Evolutionary conservation across 2,888 invertebrate species (phyloP), one percentile per base, ranked within the genome.

Genomic region (Campoplex nolae): DNA sequence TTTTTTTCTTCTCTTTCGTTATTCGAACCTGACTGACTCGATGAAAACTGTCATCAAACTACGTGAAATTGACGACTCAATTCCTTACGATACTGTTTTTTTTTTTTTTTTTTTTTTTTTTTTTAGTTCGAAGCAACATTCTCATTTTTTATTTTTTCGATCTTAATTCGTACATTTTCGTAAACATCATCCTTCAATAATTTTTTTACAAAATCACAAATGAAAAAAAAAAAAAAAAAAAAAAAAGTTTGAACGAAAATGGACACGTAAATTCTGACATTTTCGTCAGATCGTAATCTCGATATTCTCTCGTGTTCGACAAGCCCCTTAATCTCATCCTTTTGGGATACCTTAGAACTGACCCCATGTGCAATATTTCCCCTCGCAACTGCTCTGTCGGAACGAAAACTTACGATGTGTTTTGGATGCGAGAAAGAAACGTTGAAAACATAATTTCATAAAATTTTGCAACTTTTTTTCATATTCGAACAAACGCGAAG

Each of bases 271-370:
- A 8, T 70, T 48, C 45, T 70, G 6, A 48, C 16, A 9, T 18
- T 28, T 32, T 28, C 32, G 32, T 32, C 6, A 18, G 18, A 51
- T 16, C 48, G 16, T 32, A 18, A 71, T 68, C n/a, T 18, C 2
- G 42, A 68, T 35, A 6, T 51, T 73, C 38, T 9, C 2, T 42
- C 23, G 42, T 23, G 42, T 16, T 32, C 16, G n/a, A 42, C 23
- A 23, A 68, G 23, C 68, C 68, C 68, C 23, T 42, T n/a, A 42
- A 32, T 35, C 32, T n/a, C 18, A 28, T 62, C 54, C 62, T 65
- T 51, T 35, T 3, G 62, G 56, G 76, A 83, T 48, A 62, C 76
- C 83, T 58, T 58, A 77, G 9, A 77, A 83, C 42, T 77, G 51
- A 62, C 35, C 42, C 58, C 42, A 62, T n/a, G 74, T 38, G 38